Base-by-base conservation (phyloP, 1,140 invertebrate genomes). In the Pseudomyrmex cubaensis region DNA sequence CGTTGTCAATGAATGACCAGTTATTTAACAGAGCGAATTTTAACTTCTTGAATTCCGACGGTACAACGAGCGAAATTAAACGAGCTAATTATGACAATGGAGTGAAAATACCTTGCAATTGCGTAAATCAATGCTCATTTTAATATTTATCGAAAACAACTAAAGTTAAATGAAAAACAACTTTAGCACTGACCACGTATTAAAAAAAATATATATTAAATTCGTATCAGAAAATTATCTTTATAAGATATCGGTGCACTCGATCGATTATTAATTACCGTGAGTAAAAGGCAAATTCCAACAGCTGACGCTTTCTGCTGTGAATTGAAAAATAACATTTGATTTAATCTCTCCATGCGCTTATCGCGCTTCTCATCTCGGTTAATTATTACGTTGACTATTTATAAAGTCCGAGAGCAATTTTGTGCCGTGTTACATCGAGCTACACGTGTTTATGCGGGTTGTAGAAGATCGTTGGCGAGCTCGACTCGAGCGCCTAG, bases 11-110 rank as follows among this genome's bases (percentile, higher is more conserved):
- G 54, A 70, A 78, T 50, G 35, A 5, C 3, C 76, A 17, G 46
- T 80, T 80, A 80, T 80, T 80, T 80, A 57, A 15, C 72, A 75
- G 22, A 9, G 54, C 12, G 10, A 70, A 72, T 80, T 72, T 12
- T 70, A 70, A 72, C 56, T 70, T 78, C 15, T 52, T 13, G 44
- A 70, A 64, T 64, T 17, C 2, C 10, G 20, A 8, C 7, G 25
- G 2, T n/a, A 78, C 13, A 22, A 66, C 20, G 10, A 80, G 12
- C 15, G 8, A 12, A 80, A 56, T 59, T 80, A 80, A 80, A 59
- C 54, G 44, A 70, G 20, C 10, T 59, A 80, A 80, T 70, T 48
- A 35, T 48, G 17, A 57, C 54, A 59, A 54, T 54, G 13, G n/a
- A 54, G 66, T 54, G 54, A 75, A 75, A 48, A 52, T n/a, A 80